Conservation (phyloP, 1,140 invertebrate genomes). For the Choristoneura fumiferana region DNA sequence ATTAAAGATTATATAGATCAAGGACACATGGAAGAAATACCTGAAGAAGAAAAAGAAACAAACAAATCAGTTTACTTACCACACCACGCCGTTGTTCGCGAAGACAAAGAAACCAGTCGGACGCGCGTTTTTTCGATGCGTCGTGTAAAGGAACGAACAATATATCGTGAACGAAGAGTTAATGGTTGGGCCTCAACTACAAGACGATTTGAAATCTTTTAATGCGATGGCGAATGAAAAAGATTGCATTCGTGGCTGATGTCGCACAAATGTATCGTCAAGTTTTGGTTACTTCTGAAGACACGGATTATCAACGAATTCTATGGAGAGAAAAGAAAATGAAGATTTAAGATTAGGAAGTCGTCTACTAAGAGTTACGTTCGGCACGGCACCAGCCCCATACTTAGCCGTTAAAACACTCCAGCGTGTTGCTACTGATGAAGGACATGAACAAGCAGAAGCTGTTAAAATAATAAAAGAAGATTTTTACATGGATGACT, state of each 20-base stretch:
- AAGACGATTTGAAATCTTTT: no score
- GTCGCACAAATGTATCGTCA: conserved; percentile 34
- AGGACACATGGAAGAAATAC: no score
- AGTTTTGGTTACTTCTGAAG: conserved; percentile 27
- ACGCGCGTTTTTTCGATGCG: not conserved
- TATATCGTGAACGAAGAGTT: not conserved
- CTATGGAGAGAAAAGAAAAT: conserved; percentile 27
- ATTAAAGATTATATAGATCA: no score
- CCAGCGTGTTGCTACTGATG: conserved; percentile 20
- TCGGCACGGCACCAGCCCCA: conserved; percentile 33
- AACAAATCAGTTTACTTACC: no score
- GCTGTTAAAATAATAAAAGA: conserved; percentile 19
- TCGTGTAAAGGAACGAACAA: not conserved
- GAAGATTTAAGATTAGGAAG: conserved; percentile 33
- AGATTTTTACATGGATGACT: no score
- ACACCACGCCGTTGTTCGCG: no score
- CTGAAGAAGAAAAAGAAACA: no score
- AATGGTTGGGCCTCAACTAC: not conserved
- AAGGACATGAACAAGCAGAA: not conserved
- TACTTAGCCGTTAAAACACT: conserved; percentile 36
- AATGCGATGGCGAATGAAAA: conserved; percentile 1
- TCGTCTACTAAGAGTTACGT: conserved; percentile 30
- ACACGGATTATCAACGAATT: conserved; percentile 36
- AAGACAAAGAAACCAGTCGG: no score
- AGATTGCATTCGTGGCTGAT: conserved; percentile 44